Evolutionary conservation across 1,140 invertebrate genomes (phyloP), one percentile per base, ranked within the genome.

Genomic region (Sminthurinus signatus): DNA sequence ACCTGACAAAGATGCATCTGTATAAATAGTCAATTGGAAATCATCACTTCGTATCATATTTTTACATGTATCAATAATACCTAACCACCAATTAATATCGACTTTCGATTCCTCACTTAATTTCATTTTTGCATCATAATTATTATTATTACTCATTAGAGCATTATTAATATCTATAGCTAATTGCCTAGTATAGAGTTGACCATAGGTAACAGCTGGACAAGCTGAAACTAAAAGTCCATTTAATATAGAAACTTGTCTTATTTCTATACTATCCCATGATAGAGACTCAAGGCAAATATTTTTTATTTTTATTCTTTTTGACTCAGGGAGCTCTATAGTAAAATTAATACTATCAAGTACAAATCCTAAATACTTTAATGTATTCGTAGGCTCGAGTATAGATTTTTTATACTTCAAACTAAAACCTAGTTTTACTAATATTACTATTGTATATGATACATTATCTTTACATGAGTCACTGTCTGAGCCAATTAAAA

Each of bases 281-380:
- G 0, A n/a, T 10, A 56, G 14, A 32, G 0, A 21, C 39, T 2
- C 29, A 46, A 8, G 25, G 10, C 19, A 2, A 21, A 10, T 25
- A 65, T 32, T 39, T 65, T 60, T 4, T 54, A 1, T 4, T 12
- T 23, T 31, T 65, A n/a, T 65, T 12, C 21, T 21, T 10, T 28
- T 1, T 54, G 64, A 19, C 42, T n/a, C n/a, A n/a, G n/a, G n/a
- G n/a, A 65, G 56, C 12, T 3, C 17, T 3, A 60, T 54, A 21
- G 39, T 52, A 8, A 60, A 1, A 17, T n/a, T 44, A 12, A 21
- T 31, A 5, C 42, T 39, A 55, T 60, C 31, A 55, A 65, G 60
- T 23, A 52, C 15, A 31, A 65, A 31, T 5, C 64, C 64, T 54
- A 60, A 54, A 39, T 65, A 65, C 14, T 60, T n/a, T 12, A 51